Conservation (phyloP, 2,888 invertebrate species). For the Trileptium ribeirensis region DNA sequence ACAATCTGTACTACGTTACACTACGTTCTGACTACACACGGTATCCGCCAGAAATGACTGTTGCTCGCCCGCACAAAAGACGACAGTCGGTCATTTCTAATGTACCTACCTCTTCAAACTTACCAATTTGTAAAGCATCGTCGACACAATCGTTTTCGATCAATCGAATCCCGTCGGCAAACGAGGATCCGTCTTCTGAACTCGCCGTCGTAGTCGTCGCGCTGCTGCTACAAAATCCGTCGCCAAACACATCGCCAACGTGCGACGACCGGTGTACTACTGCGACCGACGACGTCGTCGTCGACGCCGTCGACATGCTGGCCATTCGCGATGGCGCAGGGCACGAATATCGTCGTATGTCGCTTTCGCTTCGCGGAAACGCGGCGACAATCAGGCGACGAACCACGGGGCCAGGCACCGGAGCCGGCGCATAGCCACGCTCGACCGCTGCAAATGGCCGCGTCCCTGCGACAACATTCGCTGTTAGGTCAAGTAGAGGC, state of each 20-base stretch:
- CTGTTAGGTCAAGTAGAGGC: neutral
- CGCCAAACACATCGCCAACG: too few species aligned
- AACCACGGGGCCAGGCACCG: neutral
- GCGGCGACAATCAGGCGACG: neutral
- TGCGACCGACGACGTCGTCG: too few species aligned
- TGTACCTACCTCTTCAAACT: too few species aligned
- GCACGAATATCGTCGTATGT: neutral
- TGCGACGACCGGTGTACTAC: too few species aligned
- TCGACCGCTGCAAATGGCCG: neutral
- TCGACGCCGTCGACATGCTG: too few species aligned
- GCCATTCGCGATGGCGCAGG: too few species aligned
- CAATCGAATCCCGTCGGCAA: neutral
- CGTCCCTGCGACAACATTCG: neutral
- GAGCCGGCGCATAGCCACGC: neutral
- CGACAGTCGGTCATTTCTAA: too few species aligned
- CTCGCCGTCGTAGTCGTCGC: neutral
- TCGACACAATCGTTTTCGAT: neutral
- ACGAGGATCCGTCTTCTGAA: neutral
- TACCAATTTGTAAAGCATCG: neutral
- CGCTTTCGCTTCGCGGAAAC: neutral
- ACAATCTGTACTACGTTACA: too few species aligned
- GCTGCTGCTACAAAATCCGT: too few species aligned
- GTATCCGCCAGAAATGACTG: too few species aligned
- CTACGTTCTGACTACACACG: too few species aligned
- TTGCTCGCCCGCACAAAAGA: too few species aligned